Conservation (phyloP, 2,888 invertebrate genomes). For the Magallana nippona region DNA sequence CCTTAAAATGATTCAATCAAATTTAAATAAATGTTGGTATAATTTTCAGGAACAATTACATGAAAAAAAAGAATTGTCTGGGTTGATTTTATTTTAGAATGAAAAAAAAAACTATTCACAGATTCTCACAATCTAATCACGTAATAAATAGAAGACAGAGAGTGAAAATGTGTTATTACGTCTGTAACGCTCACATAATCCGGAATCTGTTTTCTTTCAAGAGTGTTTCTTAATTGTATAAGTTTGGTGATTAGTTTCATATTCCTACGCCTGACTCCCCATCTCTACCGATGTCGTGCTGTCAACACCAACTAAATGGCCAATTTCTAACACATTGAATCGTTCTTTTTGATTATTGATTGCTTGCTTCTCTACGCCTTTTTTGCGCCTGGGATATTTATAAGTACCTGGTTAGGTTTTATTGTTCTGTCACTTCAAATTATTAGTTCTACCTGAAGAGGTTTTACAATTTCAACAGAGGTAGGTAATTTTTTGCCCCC, state of each 20-base stretch:
- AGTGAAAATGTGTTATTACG: background rate
- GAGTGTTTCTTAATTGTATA: background rate
- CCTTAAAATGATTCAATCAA: too few species aligned
- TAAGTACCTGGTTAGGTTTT: constrained; percentile 16
- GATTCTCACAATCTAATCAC: too few species aligned
- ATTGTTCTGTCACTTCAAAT: constrained; percentile 18
- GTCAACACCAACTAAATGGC: background rate
- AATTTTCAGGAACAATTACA: too few species aligned
- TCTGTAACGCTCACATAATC: background rate
- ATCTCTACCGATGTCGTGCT: background rate
- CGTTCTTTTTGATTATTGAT: background rate
- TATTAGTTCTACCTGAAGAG: background rate
- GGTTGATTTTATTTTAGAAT: too few species aligned
- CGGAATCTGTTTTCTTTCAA: constrained; percentile 8
- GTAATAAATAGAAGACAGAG: too few species aligned
- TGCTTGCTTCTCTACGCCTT: background rate
- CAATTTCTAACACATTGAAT: background rate
- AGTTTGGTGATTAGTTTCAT: constrained; percentile 5
- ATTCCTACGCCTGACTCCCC: background rate
- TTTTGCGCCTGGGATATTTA: constrained; percentile 1
- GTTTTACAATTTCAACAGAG: background rate
- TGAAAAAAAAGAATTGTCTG: too few species aligned
- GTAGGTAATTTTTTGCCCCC: background rate
- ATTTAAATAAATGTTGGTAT: too few species aligned
- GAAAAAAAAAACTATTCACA: too few species aligned